phyloP scores from a whole-genome alignment of 2,113 vertebrate genomes.

The Melanerpes aurifrons region DNA sequence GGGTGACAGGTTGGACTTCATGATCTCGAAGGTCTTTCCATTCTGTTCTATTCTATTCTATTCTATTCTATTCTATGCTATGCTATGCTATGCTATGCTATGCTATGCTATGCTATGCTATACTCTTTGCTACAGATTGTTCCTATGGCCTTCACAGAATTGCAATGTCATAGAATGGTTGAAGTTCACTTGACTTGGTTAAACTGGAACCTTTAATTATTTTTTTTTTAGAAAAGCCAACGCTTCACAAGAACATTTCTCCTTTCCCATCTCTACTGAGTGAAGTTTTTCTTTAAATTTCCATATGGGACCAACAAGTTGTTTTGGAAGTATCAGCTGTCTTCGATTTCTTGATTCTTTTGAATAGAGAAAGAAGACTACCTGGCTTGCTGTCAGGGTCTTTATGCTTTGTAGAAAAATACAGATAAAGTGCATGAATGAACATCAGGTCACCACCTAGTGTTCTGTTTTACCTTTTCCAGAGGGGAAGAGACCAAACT shows the following conservation, averaged over 20 bases:
- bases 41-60: too few relatives aligned
- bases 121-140: not conserved
- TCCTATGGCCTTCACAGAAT: not conserved
- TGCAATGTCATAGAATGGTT: not conserved
- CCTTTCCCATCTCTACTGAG: not conserved
- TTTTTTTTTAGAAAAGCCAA: not conserved
- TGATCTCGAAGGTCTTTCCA: too few relatives aligned
- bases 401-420: not conserved
- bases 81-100: too few relatives aligned
- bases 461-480: not conserved
- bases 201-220: not conserved
- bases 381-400: not conserved
- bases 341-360: not conserved
- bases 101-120: too few relatives aligned
- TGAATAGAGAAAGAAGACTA: not conserved
- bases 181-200: not conserved
- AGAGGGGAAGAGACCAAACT: not conserved
- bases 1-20: too few relatives aligned
- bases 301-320: not conserved
- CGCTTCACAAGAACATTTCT: not conserved
- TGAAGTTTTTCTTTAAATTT: not conserved
- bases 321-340: not conserved
- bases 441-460: not conserved
- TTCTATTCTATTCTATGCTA: too few relatives aligned
- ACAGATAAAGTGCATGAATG: not conserved